These are phyloP conservation scores for Phyllotis vaccarum DNA, from an alignment of 2,797 vertebrate genomes.

Conservation along the genomic window DNA sequence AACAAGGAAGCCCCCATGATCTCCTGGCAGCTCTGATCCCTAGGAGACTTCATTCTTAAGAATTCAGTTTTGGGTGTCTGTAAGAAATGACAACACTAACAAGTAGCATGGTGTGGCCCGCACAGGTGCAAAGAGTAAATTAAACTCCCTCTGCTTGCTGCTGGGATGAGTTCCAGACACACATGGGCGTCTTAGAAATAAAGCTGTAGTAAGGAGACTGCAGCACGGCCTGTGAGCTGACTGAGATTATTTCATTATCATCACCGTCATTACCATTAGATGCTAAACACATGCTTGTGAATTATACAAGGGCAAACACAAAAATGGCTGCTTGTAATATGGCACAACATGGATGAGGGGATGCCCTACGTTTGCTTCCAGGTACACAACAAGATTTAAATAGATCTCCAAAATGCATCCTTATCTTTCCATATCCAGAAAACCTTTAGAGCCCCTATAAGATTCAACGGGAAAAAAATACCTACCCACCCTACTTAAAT, in stretches of 20 bases:
- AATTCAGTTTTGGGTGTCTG: background rate
- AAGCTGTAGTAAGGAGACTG: background rate
- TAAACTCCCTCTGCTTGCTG: too few species aligned
- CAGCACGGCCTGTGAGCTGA: background rate
- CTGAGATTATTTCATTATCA: background rate
- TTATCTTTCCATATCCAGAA: background rate
- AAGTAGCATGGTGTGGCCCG: background rate
- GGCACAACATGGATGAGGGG: accelerated
- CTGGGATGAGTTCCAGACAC: background rate
- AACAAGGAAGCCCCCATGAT: background rate
- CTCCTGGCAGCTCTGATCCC: background rate
- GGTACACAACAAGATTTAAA: background rate
- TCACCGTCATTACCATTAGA: too few species aligned
- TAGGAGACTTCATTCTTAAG: background rate
- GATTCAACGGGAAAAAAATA: background rate
- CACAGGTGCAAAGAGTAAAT: accelerated
- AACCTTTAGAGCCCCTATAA: background rate
- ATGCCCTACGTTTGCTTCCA: background rate
- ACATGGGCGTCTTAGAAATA: background rate
- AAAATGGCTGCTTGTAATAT: too few species aligned
- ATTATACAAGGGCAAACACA: accelerated
- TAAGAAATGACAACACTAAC: background rate
- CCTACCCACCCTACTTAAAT: background rate
- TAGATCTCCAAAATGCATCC: background rate
- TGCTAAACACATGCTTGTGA: accelerated